A percentile compares a stretch with the other conserved stretches of the same genome.
Evolutionary conservation across 2,888 invertebrate genomes (phyloP).

Genomic region (Thumatha senex): DNA sequence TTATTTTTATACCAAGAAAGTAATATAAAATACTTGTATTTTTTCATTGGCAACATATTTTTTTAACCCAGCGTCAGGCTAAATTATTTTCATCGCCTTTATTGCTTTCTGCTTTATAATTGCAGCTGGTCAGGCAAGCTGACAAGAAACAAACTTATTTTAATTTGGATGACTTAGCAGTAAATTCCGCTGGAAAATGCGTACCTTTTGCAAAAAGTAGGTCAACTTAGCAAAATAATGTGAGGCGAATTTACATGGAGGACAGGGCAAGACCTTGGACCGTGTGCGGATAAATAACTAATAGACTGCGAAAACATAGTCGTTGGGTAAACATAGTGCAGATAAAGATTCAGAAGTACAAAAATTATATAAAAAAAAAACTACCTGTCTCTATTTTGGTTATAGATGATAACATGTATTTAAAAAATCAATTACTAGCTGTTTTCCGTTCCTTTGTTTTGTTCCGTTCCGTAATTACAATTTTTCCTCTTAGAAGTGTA

Average conservation of each 20-base stretch:
- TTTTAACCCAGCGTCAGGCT: neutral
- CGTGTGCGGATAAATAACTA: conserved; percentile 72
- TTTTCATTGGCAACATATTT: neutral
- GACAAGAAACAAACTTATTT: conserved; percentile 1
- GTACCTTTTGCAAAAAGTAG: conserved; percentile 19
- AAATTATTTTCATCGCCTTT: conserved; percentile 4
- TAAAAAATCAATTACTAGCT: too few relatives aligned
- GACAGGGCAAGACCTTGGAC: conserved; percentile 49
- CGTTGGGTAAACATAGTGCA: conserved; percentile 38
- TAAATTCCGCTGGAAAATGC: conserved; percentile 19
- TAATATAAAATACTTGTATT: neutral
- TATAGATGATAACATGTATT: too few relatives aligned
- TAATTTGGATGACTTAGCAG: conserved; percentile 11
- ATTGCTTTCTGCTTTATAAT: conserved; percentile 2
- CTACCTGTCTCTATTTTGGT: too few relatives aligned
- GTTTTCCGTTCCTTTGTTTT: too few relatives aligned
- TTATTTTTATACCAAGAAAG: neutral
- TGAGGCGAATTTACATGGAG: conserved; percentile 65
- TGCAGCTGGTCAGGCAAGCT: conserved; percentile 6
- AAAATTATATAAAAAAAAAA: too few relatives aligned
- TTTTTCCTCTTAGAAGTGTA: too few relatives aligned
- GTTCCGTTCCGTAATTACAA: too few relatives aligned
- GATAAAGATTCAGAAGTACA: neutral
- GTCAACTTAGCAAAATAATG: conserved; percentile 20
- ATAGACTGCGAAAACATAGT: conserved; percentile 68